Evolutionary conservation across 2,113 vertebrate genomes (phyloP).

Genomic region (Anguilla japonica): DNA sequence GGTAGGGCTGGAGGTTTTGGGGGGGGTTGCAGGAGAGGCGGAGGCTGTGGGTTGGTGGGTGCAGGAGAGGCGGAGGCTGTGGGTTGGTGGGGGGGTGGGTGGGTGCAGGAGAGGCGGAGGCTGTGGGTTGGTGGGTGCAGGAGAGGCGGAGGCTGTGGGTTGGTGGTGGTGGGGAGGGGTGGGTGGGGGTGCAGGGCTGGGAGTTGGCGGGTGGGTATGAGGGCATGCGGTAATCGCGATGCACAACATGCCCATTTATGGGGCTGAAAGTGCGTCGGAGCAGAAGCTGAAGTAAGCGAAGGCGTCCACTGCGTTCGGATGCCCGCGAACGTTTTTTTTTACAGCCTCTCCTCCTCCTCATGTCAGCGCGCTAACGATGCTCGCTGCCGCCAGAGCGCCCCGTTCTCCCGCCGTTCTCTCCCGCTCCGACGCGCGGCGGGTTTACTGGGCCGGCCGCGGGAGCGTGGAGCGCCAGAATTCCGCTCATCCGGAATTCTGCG

Average conservation of each 20-base stretch:
- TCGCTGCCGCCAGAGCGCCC: constrained; percentile 34
- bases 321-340: constrained; percentile 29
- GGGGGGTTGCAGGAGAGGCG: no score
- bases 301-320: constrained; percentile 20
- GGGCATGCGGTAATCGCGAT: constrained; percentile 38
- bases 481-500: neutral
- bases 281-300: constrained; percentile 34
- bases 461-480: neutral
- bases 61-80: no score
- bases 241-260: constrained; percentile 50
- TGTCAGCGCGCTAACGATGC: constrained; percentile 51
- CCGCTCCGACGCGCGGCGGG: neutral
- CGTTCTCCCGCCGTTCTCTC: neutral
- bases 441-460: neutral
- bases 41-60: no score
- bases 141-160: no score
- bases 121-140: no score
- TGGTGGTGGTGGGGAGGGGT: no score
- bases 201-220: neutral
- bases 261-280: constrained; percentile 31
- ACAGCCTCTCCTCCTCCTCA: constrained; percentile 33
- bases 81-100: no score
- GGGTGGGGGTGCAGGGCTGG: neutral
- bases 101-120: no score
- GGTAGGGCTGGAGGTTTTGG: neutral